Conservation (phyloP, 2,113 vertebrate species). For the Notechis scutatus region DNA sequence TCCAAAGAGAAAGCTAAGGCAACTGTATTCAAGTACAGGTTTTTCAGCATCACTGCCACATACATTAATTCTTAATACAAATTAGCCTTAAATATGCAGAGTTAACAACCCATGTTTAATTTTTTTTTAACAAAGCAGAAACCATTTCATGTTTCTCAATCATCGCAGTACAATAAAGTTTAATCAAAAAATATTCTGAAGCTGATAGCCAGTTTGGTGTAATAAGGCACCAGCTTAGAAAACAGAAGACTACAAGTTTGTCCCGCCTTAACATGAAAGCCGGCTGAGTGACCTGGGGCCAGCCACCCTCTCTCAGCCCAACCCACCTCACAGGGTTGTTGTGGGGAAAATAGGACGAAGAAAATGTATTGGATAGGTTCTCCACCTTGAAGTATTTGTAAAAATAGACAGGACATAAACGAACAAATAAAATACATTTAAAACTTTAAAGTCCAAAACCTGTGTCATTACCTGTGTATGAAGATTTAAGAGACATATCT, state of each 20-base stretch:
- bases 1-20: neutral
- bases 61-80: neutral
- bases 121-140: neutral
- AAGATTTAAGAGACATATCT: conserved; percentile 90
- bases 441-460: neutral
- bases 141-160: neutral
- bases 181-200: neutral
- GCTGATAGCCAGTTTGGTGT: neutral
- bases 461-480: conserved; percentile 83
- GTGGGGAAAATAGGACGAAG: neutral
- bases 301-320: neutral
- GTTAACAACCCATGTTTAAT: neutral
- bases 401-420: neutral
- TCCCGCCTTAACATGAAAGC: neutral
- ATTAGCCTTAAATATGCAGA: neutral
- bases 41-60: neutral
- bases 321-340: neutral
- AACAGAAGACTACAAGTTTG: neutral
- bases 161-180: neutral
- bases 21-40: neutral
- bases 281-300: neutral
- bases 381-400: neutral
- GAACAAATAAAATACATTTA: neutral
- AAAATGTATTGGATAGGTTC: neutral
- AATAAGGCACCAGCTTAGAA: neutral